Base-by-base conservation (phyloP, 2,888 invertebrate genomes). In the Coleophora deauratella region DNA sequence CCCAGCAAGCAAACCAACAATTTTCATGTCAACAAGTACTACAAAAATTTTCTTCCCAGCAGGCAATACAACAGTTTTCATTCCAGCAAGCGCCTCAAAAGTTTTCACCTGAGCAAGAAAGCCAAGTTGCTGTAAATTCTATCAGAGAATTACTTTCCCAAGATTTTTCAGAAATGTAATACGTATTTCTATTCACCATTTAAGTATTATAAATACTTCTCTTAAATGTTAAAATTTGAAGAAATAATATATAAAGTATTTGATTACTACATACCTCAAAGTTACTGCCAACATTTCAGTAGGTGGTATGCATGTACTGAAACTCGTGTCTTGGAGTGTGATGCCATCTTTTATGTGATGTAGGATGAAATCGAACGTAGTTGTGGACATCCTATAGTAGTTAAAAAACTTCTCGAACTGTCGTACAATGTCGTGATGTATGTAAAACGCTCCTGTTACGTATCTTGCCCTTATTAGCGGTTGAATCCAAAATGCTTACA, bases 301-400 rank as follows among this genome's bases (percentile, higher is more conserved):
- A n/a, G 33, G 33, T 33, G 28, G 28, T 28, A 28, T 28, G 28
- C 28, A 28, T 28, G 28, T 28, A 21, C 32, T 38, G 39, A 35
- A 38, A 32, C 35, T 42, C 38, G 42, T 42, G 42, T 42, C 35
- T 42, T 33, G 38, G 38, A 42, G 32, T 14, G 35, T 38, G 31
- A 11, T 31, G 35, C 13, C 40, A 21, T 21, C 21, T 30, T 43
- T 43, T 33, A 40, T 43, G 31, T 40, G 36, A 37, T 40, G 30
- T 40, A 43, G 37, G 40, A 43, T 43, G 34, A 37, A 43, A 40
- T 43, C 40, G 37, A 43, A 43, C 34, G 43, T 40, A 43, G 43
- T 35, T 39, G 37, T 35, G 27, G 43, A 41, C 43, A 40, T 42
- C 14, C 14, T 30, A 44, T 35, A 42, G 33, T 42, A 38, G 40